These are phyloP conservation scores for Heteractis magnifica DNA, from an alignment of 92 coral and sea anemone species.

Conservation along the genomic window DNA sequence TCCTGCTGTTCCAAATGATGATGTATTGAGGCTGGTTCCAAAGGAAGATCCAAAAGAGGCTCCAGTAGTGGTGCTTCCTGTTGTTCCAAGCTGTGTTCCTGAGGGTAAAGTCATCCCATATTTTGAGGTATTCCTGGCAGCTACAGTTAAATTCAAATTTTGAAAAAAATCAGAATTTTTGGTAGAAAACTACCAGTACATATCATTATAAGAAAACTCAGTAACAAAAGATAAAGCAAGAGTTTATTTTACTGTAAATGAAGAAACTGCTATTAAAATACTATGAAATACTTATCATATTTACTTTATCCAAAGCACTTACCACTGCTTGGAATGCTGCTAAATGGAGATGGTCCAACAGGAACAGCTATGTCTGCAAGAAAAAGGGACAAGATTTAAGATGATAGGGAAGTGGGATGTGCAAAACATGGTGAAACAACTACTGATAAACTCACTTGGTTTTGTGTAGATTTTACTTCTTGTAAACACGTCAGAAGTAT, in stretches of 20 bases:
- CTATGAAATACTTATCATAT: no score
- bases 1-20: slow-evolving; percentile 46
- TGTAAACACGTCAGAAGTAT: slow-evolving; percentile 74
- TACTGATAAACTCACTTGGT: slow-evolving; percentile 53
- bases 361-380: slow-evolving; percentile 48
- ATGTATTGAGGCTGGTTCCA: slow-evolving; percentile 31
- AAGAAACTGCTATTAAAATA: no score
- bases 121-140: not conserved
- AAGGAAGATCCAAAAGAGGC: slow-evolving; percentile 15
- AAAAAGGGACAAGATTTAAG: not conserved
- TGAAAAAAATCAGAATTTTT: not conserved
- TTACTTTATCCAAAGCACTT: not conserved
- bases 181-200: no score
- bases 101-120: slow-evolving; percentile 7
- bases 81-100: slow-evolving; percentile 25
- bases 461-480: slow-evolving; percentile 31
- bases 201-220: no score
- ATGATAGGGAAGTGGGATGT: not conserved
- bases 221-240: no score
- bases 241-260: no score
- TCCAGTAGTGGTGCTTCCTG: slow-evolving; percentile 26
- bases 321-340: slow-evolving; percentile 32
- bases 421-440: not conserved
- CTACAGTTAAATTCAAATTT: not conserved
- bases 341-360: slow-evolving; percentile 77